Evolutionary conservation across 2,888 invertebrate species (phyloP).

Genomic region (Belgica antarctica): DNA sequence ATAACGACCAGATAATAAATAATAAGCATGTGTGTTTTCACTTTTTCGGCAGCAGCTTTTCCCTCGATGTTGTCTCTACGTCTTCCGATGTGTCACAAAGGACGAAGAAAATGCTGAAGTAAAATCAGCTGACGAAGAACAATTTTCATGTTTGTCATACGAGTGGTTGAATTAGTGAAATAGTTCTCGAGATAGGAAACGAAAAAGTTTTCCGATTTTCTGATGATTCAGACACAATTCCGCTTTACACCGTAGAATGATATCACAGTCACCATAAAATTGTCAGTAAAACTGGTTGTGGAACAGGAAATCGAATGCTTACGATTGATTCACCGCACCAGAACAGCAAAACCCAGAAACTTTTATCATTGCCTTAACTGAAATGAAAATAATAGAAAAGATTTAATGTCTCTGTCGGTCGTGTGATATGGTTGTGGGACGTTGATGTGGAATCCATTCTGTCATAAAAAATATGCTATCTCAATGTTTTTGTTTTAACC

Average conservation of each 20-base stretch:
- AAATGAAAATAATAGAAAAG: neutral
- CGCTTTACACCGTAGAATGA: conserved; percentile 20
- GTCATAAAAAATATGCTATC: conserved; percentile 25
- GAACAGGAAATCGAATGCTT: neutral
- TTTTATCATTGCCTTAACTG: neutral
- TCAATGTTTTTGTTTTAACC: neutral
- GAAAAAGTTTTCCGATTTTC: conserved; percentile 17
- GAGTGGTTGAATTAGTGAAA: conserved; percentile 7
- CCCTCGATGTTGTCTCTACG: neutral
- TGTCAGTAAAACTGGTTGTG: neutral
- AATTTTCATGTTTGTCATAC: conserved; percentile 40
- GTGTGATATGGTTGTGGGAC: neutral
- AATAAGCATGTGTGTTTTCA: conserved; percentile 31
- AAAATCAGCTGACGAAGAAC: conserved; percentile 39
- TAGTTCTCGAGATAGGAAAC: neutral
- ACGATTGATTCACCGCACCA: neutral
- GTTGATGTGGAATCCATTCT: conserved; percentile 30
- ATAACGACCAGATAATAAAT: conserved; percentile 38
- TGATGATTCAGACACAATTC: conserved; percentile 37
- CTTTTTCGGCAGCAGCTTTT: neutral
- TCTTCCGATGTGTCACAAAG: neutral
- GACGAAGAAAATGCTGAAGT: neutral
- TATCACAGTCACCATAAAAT: conserved; percentile 30
- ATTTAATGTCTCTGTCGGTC: conserved; percentile 25
- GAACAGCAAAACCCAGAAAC: neutral